phyloP scores from a whole-genome alignment of 2,888 invertebrate species.

The Branchipolynoe longqiensis region DNA sequence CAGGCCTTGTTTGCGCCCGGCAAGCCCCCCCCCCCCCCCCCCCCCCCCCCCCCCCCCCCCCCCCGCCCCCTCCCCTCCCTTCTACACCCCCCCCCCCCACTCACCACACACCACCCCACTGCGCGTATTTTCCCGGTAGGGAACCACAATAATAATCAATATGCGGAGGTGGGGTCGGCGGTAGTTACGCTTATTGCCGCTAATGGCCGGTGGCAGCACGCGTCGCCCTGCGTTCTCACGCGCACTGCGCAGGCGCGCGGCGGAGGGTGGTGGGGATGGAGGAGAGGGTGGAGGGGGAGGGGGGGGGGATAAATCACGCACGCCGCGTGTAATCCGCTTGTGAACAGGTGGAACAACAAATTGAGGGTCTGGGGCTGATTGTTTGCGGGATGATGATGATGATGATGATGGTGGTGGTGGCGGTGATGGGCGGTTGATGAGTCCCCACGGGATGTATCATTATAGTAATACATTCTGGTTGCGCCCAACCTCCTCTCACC shows the following conservation, averaged over 20 bases:
- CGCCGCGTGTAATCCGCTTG: not conserved
- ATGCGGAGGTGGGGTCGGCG: conserved; percentile 10
- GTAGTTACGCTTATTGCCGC: conserved; percentile 22
- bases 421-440: conserved; percentile 7
- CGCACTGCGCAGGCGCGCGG: not conserved
- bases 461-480: not conserved
- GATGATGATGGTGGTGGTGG: too few relatives aligned
- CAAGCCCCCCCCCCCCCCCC: too few relatives aligned
- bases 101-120: too few relatives aligned
- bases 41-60: too few relatives aligned
- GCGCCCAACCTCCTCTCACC: not conserved
- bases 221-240: conserved; percentile 29
- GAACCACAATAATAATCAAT: conserved; percentile 30
- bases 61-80: too few relatives aligned
- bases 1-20: not conserved
- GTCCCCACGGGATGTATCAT: conserved; percentile 12
- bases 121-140: not conserved
- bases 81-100: too few relatives aligned
- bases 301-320: conserved; percentile 24
- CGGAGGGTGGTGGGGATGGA: too few relatives aligned
- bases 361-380: conserved; percentile 4
- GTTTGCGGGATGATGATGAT: conserved; percentile 11
- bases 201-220: not conserved
- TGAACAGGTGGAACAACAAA: conserved; percentile 54
- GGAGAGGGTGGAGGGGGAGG: too few relatives aligned